phyloP scores from a whole-genome alignment of 1,140 invertebrate genomes.

The Scaptodrosophila lebanonensis region DNA sequence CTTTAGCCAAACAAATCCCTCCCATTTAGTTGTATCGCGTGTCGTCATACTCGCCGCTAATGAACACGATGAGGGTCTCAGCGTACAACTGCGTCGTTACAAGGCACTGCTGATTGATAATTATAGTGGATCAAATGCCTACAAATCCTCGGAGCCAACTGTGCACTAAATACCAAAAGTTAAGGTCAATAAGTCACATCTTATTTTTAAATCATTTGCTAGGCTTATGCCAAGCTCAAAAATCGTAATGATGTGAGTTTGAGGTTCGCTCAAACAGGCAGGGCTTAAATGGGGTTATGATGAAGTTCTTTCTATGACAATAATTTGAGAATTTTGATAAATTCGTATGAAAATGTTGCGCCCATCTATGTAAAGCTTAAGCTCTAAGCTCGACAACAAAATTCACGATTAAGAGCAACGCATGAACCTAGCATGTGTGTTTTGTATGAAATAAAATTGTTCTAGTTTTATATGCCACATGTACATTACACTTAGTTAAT shows the following conservation, averaged over 20 bases:
- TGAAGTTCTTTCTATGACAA: too few species aligned
- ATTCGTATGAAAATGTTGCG: neutral
- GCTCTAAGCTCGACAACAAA: too few species aligned
- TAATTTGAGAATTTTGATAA: constrained; percentile 9
- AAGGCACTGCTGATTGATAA: constrained; percentile 82
- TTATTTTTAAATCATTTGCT: constrained; percentile 3
- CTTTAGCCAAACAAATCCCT: constrained; percentile 79
- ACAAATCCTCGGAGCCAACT: constrained; percentile 57
- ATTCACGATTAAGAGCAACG: too few species aligned
- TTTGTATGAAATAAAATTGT: constrained; percentile 7
- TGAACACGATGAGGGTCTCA: constrained; percentile 74
- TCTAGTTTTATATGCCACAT: neutral
- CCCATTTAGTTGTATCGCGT: constrained; percentile 80
- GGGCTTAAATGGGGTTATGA: too few species aligned
- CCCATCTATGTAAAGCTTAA: too few species aligned
- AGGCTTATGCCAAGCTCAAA: neutral
- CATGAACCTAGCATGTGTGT: too few species aligned
- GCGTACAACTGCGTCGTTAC: constrained; percentile 79
- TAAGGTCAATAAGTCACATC: neutral
- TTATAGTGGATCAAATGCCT: constrained; percentile 77
- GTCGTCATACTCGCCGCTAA: constrained; percentile 79
- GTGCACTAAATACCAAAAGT: constrained; percentile 26
- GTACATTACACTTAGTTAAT: constrained; percentile 1
- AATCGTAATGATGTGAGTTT: too few species aligned
- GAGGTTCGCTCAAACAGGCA: too few species aligned